Conservation (phyloP, 2,888 invertebrate genomes). For the Drosophila barbarae region DNA sequence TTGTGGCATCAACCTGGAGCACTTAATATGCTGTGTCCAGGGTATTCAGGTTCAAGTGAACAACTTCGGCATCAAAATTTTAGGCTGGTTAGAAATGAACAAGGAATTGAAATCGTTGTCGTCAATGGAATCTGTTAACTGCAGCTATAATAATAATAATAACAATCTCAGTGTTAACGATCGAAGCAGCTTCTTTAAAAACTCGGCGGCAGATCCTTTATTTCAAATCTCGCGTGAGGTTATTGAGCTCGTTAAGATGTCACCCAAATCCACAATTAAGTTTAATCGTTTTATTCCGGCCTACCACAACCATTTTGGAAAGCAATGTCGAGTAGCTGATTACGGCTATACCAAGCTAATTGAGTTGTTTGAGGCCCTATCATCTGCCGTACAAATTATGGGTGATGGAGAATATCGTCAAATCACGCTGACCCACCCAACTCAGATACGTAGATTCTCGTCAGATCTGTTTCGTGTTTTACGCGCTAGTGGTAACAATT, state of each 20-base stretch:
- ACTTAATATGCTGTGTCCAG: slow-evolving; percentile 91
- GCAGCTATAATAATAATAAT: background rate
- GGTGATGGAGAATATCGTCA: slow-evolving; percentile 93
- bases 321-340: slow-evolving; percentile 96
- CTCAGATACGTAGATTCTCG: slow-evolving; percentile 94
- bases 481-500: slow-evolving; percentile 89
- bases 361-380: slow-evolving; percentile 93
- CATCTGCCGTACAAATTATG: slow-evolving; percentile 93
- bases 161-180: slow-evolving; percentile 45
- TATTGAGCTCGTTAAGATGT: slow-evolving; percentile 90
- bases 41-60: slow-evolving; percentile 82
- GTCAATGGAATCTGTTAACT: slow-evolving; percentile 66
- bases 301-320: slow-evolving; percentile 97
- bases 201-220: slow-evolving; percentile 75
- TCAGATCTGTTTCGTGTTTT: slow-evolving; percentile 92
- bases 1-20: slow-evolving; percentile 92
- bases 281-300: slow-evolving; percentile 94
- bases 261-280: slow-evolving; percentile 89
- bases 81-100: slow-evolving; percentile 76
- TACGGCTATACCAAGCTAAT: slow-evolving; percentile 97
- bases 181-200: slow-evolving; percentile 70
- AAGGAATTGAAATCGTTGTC: slow-evolving; percentile 56
- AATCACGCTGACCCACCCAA: slow-evolving; percentile 92
- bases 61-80: slow-evolving; percentile 79
- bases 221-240: slow-evolving; percentile 92